phyloP scores from a whole-genome alignment of 2,888 invertebrate genomes.

The Heliothis peltigera region DNA sequence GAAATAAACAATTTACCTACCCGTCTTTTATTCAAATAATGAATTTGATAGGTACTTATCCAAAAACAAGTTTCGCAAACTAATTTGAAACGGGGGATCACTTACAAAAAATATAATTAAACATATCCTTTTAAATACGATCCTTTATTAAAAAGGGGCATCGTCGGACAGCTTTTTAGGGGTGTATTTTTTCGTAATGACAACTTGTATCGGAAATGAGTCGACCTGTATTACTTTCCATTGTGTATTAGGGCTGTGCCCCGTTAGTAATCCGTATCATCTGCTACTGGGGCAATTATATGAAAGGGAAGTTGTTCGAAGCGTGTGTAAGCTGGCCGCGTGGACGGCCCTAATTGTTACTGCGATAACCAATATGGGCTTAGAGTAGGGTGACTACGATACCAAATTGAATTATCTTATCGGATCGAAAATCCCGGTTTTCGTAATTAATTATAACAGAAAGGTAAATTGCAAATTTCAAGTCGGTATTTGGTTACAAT shows the following conservation, averaged over 20 bases:
- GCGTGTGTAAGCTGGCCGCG: constrained; percentile 83
- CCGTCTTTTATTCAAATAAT: too few relatives aligned
- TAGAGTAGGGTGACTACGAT: constrained; percentile 73
- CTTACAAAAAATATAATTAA: constrained; percentile 42
- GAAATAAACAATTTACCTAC: too few relatives aligned
- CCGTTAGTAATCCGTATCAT: constrained; percentile 86
- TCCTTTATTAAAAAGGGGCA: constrained; percentile 60
- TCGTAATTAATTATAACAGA: background rate
- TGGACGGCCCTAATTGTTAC: constrained; percentile 86
- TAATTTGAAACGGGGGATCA: constrained; percentile 36
- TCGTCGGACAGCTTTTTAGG: constrained; percentile 45
- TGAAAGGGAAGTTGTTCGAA: constrained; percentile 82
- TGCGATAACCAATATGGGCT: constrained; percentile 83
- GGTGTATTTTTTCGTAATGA: constrained; percentile 62
- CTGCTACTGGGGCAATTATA: constrained; percentile 89
- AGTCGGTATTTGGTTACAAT: background rate
- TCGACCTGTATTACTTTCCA: constrained; percentile 72
- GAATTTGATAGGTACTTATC: constrained; percentile 28
- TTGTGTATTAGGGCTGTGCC: constrained; percentile 70
- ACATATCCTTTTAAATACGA: constrained; percentile 53
- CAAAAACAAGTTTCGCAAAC: constrained; percentile 42
- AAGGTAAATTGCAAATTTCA: background rate
- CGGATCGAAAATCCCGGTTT: background rate
- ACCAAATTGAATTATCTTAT: constrained; percentile 35
- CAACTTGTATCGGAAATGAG: constrained; percentile 67